phyloP scores from a whole-genome alignment of 2,113 vertebrate species.

The Nematolebias whitei region DNA sequence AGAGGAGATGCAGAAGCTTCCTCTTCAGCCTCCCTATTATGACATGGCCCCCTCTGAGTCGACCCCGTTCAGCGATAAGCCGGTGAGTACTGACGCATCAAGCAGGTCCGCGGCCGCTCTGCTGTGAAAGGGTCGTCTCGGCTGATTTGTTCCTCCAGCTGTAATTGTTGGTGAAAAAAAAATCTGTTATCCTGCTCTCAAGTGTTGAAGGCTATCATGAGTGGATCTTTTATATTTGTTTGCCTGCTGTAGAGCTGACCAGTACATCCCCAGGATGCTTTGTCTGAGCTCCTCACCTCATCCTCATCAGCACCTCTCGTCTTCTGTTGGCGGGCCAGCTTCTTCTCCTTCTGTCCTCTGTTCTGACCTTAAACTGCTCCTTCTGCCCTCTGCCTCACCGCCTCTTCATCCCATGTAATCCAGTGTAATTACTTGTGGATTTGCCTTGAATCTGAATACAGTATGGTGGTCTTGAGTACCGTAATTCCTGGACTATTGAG shows the following conservation, averaged over 20 bases:
- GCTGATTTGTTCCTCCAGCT: not conserved
- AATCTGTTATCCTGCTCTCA: not conserved
- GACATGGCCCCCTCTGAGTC: conserved; percentile 86
- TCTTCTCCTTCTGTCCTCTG: conserved; percentile 10
- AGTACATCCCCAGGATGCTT: conserved; percentile 33
- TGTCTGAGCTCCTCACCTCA: conserved; percentile 45
- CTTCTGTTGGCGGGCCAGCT: conserved; percentile 5
- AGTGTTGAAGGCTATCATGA: not conserved
- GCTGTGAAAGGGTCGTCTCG: conserved; percentile 16
- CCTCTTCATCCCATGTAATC: conserved; percentile 20
- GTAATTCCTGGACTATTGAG: too few species aligned
- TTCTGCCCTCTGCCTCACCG: conserved; percentile 21
- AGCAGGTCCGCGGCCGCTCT: not conserved
- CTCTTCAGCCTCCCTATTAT: conserved; percentile 87
- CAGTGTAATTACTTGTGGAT: conserved; percentile 51
- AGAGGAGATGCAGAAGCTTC: conserved; percentile 86
- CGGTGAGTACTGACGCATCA: conserved; percentile 81
- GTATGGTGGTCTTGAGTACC: conserved; percentile 15
- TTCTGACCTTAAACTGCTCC: conserved; percentile 25
- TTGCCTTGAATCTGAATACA: conserved; percentile 50
- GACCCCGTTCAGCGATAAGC: conserved; percentile 83
- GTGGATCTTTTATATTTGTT: conserved; percentile 14
- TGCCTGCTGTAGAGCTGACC: conserved; percentile 30
- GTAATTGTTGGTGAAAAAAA: conserved; percentile 36
- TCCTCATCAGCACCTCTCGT: conserved; percentile 51